Conservation (phyloP, 2,113 vertebrate species). For the Ciconia maguari region DNA sequence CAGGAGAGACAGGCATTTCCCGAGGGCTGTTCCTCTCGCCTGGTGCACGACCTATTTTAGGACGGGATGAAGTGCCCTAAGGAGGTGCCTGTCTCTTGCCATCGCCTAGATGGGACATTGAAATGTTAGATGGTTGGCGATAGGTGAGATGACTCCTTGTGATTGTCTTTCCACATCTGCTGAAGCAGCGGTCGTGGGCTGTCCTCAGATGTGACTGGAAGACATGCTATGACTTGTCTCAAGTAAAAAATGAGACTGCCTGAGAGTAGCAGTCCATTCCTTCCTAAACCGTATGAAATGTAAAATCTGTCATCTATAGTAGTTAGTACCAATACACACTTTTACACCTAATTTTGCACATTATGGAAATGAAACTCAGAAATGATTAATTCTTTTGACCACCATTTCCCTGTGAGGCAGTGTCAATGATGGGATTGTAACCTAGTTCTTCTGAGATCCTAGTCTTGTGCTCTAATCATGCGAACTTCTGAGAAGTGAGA, state of each 20-base stretch:
- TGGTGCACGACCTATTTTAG: neutral
- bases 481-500: neutral
- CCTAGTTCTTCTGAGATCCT: neutral
- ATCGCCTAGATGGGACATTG: fast-evolving
- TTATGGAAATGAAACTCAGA: neutral
- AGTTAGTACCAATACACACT: neutral
- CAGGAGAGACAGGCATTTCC: neutral
- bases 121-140: neutral
- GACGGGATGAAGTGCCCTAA: neutral
- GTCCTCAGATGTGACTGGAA: neutral
- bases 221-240: neutral
- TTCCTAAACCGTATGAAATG: fast-evolving
- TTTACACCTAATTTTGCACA: neutral
- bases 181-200: neutral
- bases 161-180: neutral
- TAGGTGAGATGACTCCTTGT: neutral
- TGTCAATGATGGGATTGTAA: neutral
- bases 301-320: neutral
- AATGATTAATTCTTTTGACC: neutral
- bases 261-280: neutral
- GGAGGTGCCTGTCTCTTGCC: neutral
- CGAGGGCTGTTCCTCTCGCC: neutral
- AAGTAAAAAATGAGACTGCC: neutral
- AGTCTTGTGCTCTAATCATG: neutral
- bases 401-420: neutral